Conservation (phyloP, 2,888 invertebrate genomes). For the Nebria brevicollis region DNA sequence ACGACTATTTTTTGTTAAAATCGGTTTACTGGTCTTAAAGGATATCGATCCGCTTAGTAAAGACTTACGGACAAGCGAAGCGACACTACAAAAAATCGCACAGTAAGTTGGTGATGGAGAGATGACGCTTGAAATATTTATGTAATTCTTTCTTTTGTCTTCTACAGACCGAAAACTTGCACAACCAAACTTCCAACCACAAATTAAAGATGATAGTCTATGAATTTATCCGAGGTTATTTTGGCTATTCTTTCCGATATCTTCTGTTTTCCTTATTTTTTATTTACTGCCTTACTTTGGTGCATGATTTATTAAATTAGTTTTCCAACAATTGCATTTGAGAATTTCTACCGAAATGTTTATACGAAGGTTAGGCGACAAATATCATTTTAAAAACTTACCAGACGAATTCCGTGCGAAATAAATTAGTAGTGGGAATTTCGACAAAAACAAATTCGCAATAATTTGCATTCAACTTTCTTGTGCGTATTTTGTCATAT, state of each 20-base stretch:
- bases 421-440: too few relatives aligned
- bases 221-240: not conserved
- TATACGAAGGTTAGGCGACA: not conserved
- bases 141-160: not conserved
- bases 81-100: not conserved
- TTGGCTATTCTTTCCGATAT: not conserved
- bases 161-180: not conserved
- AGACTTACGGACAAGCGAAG: not conserved
- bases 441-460: too few relatives aligned
- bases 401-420: not conserved
- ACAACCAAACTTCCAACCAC: not conserved
- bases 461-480: too few relatives aligned
- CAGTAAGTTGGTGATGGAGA: not conserved
- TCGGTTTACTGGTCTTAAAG: constrained; percentile 1
- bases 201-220: not conserved
- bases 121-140: not conserved
- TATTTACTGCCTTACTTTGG: not conserved
- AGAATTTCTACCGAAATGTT: not conserved
- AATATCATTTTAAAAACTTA: not conserved
- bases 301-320: not conserved
- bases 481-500: too few relatives aligned
- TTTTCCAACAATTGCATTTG: not conserved
- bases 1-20: not conserved
- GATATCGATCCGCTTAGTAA: constrained; percentile 1
- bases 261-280: not conserved